Evolutionary conservation across 2,888 invertebrate species (phyloP), one percentile per base, ranked within the genome.

Genomic region (Thecocarcelia acutangulata): DNA sequence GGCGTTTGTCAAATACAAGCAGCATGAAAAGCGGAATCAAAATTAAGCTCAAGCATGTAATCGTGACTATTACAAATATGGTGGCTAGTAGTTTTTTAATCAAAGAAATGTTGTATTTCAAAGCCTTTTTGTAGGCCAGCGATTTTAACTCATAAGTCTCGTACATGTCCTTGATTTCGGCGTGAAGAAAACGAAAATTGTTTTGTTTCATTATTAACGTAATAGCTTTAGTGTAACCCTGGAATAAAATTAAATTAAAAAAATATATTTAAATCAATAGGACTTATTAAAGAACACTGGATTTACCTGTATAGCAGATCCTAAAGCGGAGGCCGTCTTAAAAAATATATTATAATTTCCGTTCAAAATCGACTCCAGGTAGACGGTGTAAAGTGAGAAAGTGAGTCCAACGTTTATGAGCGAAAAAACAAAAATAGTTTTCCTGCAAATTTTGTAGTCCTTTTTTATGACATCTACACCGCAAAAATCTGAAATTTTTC

Each of bases 241-340:
- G 13, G 17, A 12, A 50, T 24, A 37, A 1, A 58, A n/a, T 33
- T 28, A 42, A 5, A 21, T 6, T 33, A 33, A n/a, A n/a, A 33
- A 33, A 1, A 6, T 9, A 33, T 33, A 33, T 3, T 48, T 46
- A 0, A 15, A 28, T 17, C n/a, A 52, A 40, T 13, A 28, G n/a
- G 13, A 5, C 3, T 33, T 8, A 19, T 6, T 8, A 50, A 13
- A 13, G 0, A 33, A 15, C 6, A 9, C 28, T 19, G n/a, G n/a
- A n/a, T n/a, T 28, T 24, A 78, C 78, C 66, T 79, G 79, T 40
- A 79, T n/a, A 12, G 54, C 79, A 40, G 44, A 54, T 21, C 73
- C 73, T 2, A 68, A 3, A 44, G 68, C 13, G 17, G 73, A 59
- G 11, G 33, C 3, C 2, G 54, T 56, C 40, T 73, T 66, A 3